Conservation (phyloP, 2,797 vertebrate species). For the Centroberyx gerrardi region DNA sequence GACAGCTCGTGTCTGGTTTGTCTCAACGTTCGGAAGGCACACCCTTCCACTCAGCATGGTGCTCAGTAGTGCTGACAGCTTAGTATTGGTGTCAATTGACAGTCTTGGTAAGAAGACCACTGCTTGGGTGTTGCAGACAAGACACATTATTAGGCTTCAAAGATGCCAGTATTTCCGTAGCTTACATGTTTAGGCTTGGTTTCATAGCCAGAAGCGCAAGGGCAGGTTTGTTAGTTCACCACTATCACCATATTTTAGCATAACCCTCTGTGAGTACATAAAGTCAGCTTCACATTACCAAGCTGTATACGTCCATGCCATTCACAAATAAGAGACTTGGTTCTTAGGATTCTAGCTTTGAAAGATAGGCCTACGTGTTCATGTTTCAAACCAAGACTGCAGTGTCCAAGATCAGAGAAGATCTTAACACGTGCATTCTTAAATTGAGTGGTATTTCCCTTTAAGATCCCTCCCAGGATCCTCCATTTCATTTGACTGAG, state of each 20-base stretch:
- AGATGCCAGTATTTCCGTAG: slow-evolving; percentile 40
- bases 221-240: neutral
- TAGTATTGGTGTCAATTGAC: slow-evolving; percentile 57
- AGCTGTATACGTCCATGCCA: no score
- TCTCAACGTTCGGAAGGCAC: slow-evolving; percentile 49
- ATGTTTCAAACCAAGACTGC: neutral
- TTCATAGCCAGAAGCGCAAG: slow-evolving; percentile 32
- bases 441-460: slow-evolving; percentile 10
- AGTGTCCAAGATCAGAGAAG: neutral
- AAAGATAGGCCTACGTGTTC: no score
- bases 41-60: slow-evolving; percentile 39
- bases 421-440: neutral
- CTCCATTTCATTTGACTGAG: slow-evolving; percentile 29
- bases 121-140: slow-evolving; percentile 48
- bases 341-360: neutral
- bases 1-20: slow-evolving; percentile 58
- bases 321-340: neutral
- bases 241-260: neutral
- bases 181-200: slow-evolving; percentile 12
- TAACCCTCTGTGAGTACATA: neutral
- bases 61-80: slow-evolving; percentile 49
- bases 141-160: slow-evolving; percentile 66
- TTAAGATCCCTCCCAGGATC: slow-evolving; percentile 5
- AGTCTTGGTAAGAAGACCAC: slow-evolving; percentile 40
- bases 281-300: no score